Percentiles rank a stretch among this genome's conserved stretches.
Conservation (phyloP, 2,797 vertebrate genomes). For the Bryconaethiops microstoma region DNA sequence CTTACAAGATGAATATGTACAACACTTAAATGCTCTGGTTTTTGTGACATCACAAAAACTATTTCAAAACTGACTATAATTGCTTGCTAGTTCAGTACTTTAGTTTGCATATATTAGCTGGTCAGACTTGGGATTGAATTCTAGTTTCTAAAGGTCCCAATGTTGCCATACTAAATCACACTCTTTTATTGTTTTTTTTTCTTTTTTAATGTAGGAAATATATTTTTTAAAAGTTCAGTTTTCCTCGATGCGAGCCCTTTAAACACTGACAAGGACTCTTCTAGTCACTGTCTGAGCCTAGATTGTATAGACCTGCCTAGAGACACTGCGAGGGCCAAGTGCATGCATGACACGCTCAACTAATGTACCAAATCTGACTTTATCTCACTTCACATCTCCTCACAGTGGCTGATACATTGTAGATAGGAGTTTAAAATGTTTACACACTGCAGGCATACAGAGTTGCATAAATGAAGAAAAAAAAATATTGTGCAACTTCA, state of each 20-base stretch:
- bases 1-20: too few species aligned
- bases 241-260: neutral
- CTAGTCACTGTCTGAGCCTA: neutral
- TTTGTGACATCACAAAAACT: too few species aligned
- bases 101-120: too few species aligned
- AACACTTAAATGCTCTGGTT: too few species aligned
- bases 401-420: constrained; percentile 10
- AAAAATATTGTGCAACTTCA: neutral
- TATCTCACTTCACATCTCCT: neutral
- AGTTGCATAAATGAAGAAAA: neutral
- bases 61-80: too few species aligned
- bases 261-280: neutral
- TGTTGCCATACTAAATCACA: too few species aligned
- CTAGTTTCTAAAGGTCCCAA: too few species aligned
- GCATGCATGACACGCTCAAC: neutral
- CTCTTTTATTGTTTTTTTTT: too few species aligned
- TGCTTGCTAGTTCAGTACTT: too few species aligned
- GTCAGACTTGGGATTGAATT: too few species aligned
- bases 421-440: neutral
- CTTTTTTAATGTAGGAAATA: too few species aligned
- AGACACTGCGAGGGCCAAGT: neutral
- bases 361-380: neutral
- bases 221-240: neutral
- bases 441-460: neutral
- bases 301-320: neutral